phyloP scores from a whole-genome alignment of 2,113 vertebrate genomes.

The Ia io region DNA sequence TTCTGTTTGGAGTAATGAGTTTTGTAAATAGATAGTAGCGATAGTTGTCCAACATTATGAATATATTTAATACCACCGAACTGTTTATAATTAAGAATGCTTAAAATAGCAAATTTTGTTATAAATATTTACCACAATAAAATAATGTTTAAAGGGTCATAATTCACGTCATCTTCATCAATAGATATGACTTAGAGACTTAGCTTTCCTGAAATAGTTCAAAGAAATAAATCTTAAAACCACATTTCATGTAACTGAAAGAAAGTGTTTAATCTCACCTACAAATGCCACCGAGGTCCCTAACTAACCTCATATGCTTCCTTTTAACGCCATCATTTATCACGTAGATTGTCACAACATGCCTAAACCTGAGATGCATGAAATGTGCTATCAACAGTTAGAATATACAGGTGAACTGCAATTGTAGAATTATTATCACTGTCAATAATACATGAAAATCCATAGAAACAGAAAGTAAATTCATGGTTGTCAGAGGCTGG shows the following conservation, averaged over 20 bases:
- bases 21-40: neutral
- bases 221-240: conserved; percentile 21
- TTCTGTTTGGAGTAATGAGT: neutral
- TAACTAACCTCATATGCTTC: conserved; percentile 38
- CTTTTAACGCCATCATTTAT: neutral
- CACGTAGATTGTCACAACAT: neutral
- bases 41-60: neutral
- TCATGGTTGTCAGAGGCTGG: neutral
- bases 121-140: neutral
- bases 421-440: conserved; percentile 35
- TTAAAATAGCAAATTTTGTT: neutral
- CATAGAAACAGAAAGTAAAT: neutral
- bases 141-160: neutral
- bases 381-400: neutral
- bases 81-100: neutral
- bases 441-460: conserved; percentile 28
- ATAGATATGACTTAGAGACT: neutral
- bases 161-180: neutral
- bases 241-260: neutral
- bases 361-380: conserved; percentile 31
- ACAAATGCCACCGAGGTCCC: neutral
- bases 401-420: neutral
- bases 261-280: neutral
- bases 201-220: neutral
- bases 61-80: neutral